Evolutionary conservation across 2,888 invertebrate genomes (phyloP).

Genomic region (Sicus ferrugineus): DNA sequence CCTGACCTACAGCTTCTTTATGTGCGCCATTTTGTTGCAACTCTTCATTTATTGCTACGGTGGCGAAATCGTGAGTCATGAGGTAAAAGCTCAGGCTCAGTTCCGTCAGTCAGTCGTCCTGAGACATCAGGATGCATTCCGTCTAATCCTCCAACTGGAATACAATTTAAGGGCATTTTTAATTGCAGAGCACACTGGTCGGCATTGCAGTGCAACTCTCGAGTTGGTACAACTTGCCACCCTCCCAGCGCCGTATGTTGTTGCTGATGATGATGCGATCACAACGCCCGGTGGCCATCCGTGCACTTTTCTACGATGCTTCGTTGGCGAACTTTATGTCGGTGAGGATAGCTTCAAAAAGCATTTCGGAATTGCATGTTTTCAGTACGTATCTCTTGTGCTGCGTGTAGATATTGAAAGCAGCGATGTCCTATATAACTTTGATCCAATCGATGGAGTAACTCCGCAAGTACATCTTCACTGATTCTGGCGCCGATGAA

Average conservation of each 20-base stretch:
- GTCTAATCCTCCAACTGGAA: too few relatives aligned
- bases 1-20: conserved; percentile 52
- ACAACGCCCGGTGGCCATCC: conserved; percentile 54
- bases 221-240: conserved; percentile 55
- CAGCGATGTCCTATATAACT: conserved; percentile 56
- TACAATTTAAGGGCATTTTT: too few relatives aligned
- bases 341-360: conserved; percentile 42
- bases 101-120: too few relatives aligned
- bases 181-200: conserved; percentile 54
- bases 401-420: conserved; percentile 48
- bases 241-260: conserved; percentile 51
- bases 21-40: conserved; percentile 56
- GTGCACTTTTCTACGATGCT: conserved; percentile 58
- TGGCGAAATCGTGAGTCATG: conserved; percentile 58
- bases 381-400: neutral
- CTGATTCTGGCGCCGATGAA: too few relatives aligned
- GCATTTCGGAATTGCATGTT: too few relatives aligned
- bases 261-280: conserved; percentile 53
- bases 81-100: conserved; percentile 45
- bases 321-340: conserved; percentile 58
- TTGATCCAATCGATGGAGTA: conserved; percentile 56
- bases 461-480: too few relatives aligned
- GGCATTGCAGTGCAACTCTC: conserved; percentile 52
- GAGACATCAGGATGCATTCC: too few relatives aligned
- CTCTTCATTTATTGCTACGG: conserved; percentile 61